These are phyloP conservation scores for Galaxias olidus DNA, from an alignment of 2,797 vertebrate genomes.

Conservation along the genomic window DNA sequence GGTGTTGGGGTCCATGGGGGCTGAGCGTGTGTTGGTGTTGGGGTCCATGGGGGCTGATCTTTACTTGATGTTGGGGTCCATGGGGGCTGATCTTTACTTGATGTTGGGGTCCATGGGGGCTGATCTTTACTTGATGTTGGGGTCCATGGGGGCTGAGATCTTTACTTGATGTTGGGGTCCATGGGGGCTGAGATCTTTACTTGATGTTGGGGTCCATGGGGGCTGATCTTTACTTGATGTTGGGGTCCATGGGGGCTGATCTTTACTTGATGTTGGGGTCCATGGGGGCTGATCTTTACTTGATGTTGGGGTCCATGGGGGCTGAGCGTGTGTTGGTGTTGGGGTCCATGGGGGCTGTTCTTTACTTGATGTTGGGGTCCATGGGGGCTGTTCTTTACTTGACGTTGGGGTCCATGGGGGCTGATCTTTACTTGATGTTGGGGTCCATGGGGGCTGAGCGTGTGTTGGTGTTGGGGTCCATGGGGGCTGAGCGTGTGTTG, in stretches of 20 bases:
- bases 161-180: neutral
- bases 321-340: neutral
- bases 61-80: neutral
- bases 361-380: neutral
- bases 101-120: neutral
- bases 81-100: neutral
- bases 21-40: neutral
- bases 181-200: neutral
- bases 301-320: neutral
- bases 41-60: neutral
- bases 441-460: neutral
- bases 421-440: neutral
- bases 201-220: neutral
- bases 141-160: neutral
- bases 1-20: neutral
- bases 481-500: too few relatives aligned
- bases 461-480: neutral
- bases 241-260: neutral
- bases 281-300: neutral
- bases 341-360: neutral
- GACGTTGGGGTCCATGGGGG: neutral
- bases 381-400: neutral
- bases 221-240: neutral
- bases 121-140: neutral
- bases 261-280: neutral